Conservation (phyloP, 2,113 vertebrate species). For the Solenodon paradoxus region DNA sequence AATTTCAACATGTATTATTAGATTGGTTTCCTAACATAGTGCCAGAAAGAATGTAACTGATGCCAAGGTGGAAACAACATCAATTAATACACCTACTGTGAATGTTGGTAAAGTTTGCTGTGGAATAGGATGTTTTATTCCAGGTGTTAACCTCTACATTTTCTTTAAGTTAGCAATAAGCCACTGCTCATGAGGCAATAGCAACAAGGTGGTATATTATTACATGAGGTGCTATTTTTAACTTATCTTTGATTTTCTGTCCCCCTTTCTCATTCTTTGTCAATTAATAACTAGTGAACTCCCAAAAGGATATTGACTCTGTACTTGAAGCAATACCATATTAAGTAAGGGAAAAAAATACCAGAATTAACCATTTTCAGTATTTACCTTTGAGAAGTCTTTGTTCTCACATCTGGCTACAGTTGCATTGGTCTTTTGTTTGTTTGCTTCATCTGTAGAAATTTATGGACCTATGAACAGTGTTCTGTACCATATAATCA, state of each 20-base stretch:
- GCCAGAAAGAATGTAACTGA: neutral
- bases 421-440: neutral
- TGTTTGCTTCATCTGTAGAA: too few relatives aligned
- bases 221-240: neutral
- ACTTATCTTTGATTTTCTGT: neutral
- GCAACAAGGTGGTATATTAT: neutral
- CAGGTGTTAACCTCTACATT: neutral
- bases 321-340: neutral
- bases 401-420: neutral
- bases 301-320: neutral
- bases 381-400: neutral
- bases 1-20: neutral
- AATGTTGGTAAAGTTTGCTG: neutral
- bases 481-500: neutral
- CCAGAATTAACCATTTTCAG: neutral
- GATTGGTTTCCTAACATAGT: neutral
- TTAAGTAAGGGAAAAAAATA: neutral
- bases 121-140: neutral
- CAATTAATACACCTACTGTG: neutral
- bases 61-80: neutral
- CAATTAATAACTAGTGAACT: conserved; percentile 18
- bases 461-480: neutral
- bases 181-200: neutral
- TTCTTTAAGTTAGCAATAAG: neutral
- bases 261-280: conserved; percentile 39